These are phyloP conservation scores for Steatornis caripensis DNA, from an alignment of 2,113 vertebrate species.

Conservation along the genomic window DNA sequence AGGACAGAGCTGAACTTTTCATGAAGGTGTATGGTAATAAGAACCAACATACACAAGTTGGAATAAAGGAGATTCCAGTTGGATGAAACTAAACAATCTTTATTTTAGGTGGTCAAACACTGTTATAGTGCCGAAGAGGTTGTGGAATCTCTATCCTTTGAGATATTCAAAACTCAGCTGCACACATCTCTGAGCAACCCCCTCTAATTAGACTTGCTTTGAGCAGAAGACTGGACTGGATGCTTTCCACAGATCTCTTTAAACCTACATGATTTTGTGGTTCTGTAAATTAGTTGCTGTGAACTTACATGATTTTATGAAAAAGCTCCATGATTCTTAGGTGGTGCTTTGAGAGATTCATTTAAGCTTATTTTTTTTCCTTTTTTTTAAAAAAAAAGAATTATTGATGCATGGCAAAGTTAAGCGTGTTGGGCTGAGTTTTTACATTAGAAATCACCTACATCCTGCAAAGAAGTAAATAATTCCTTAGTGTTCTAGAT, in stretches of 20 bases:
- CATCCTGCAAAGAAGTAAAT: not conserved
- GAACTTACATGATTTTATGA: not conserved
- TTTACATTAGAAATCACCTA: not conserved
- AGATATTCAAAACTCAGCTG: not conserved
- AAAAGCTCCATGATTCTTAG: not conserved
- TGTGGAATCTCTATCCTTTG: not conserved
- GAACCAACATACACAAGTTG: not conserved
- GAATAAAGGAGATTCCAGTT: not conserved
- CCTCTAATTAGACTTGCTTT: not conserved
- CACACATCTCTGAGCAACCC: not conserved
- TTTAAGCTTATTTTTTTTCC: accelerated
- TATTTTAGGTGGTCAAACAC: not conserved
- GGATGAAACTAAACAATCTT: not conserved
- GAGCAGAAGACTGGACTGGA: not conserved
- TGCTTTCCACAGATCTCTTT: not conserved
- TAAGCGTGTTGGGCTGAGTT: not conserved
- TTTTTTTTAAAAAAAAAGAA: not conserved
- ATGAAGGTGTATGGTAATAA: not conserved
- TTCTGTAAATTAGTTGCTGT: not conserved
- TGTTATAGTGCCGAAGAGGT: not conserved
- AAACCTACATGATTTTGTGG: not conserved
- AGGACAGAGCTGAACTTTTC: not conserved
- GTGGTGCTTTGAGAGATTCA: not conserved
- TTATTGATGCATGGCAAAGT: not conserved
- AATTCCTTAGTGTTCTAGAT: not conserved